Base-by-base conservation (phyloP, 1,140 invertebrate genomes). In the Magallana gigas region DNA sequence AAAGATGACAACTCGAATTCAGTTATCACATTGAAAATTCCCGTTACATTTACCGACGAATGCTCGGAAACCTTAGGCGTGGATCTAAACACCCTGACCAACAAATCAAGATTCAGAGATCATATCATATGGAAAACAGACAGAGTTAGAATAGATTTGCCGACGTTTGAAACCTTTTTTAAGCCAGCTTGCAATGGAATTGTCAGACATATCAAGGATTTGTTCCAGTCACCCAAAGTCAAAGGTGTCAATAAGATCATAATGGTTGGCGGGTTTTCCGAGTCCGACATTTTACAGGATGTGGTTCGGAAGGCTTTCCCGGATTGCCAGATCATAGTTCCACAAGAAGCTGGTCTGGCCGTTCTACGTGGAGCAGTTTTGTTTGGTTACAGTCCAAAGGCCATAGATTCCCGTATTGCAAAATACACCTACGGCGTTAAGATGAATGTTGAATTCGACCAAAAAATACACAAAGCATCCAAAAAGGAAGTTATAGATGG, bases 321-420 rank as follows among this genome's bases (percentile, higher is more conserved):
- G 1, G 57, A 80, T 1, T 64, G 68, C 18, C 86, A 81, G 36
- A 84, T 91, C 3, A 88, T 89, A 57, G 85, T 87, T 57, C 91
- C 91, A 14, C 80, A 85, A n/a, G 90, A 91, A 7, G 87, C 91
- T 1, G 88, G 88, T 1, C 58, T 90, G 8, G 83, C 87, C 18
- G 88, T 91, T 2, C 48, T 91, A 18, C 90, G 89, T 29, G 91
- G 91, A 29, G 91, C 91, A 9, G 90, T 91, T 57, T 83, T 91
- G 57, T 91, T 90, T 84, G 91, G 91, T 14, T 87, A 91, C 56
- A 83, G 56, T 5, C 91, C 91, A 14, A 86, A 88, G 16, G 64
- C 85, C 8, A 90, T 91, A 71, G 71, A 84, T 6, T 86, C 83
- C 16, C 81, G 91, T 12, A 71, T 88, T 57, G 87, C 91, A 9